Evolutionary conservation across 1,140 invertebrate species (phyloP), one percentile per base, ranked within the genome.

Genomic region (Drosophila simulans): DNA sequence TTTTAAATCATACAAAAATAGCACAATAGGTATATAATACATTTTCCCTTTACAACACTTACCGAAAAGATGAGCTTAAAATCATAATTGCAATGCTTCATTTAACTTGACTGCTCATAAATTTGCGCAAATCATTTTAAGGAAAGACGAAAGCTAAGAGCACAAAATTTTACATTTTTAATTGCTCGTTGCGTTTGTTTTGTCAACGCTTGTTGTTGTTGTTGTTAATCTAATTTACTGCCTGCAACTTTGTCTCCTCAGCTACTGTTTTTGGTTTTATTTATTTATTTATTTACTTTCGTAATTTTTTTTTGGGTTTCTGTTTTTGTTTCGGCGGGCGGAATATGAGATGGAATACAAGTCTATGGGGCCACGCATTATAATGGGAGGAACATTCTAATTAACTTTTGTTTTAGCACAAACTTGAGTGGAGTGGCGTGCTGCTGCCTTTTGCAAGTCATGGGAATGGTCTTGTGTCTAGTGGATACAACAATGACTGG

Each of bases 381-480:
- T 81, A 66, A 85, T 60, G 82, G 82, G 74, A 66, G 72, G 71
- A 77, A 77, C 83, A 88, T 88, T 88, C 80, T 88, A 88, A 88
- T 88, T 89, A 88, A 88, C 83, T 88, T 88, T 88, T 88, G 79
- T 88, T 88, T 88, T 88, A 83, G 83, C 73, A 74, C 82, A 86
- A 52, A 80, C 80, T 84, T 84, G 80, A 84, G 65, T 70, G 51
- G 65, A 70, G 42, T 46, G 66, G 78, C 77, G 59, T 52, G 40
- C 63, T 60, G 51, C 57, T 58, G 58, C 59, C 72, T 81, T 63
- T 88, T 85, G 83, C 78, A 52, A 70, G 82, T 77, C 74, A 56
- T 42, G 48, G 48, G 51, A 45, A 48, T 56, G 73, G 34, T 60
- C 76, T 59, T 85, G 74, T 65, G 40, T 86, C 79, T 88, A 83